Conservation (phyloP, 2,888 invertebrate species). For the Margaritifera margaritifera region DNA sequence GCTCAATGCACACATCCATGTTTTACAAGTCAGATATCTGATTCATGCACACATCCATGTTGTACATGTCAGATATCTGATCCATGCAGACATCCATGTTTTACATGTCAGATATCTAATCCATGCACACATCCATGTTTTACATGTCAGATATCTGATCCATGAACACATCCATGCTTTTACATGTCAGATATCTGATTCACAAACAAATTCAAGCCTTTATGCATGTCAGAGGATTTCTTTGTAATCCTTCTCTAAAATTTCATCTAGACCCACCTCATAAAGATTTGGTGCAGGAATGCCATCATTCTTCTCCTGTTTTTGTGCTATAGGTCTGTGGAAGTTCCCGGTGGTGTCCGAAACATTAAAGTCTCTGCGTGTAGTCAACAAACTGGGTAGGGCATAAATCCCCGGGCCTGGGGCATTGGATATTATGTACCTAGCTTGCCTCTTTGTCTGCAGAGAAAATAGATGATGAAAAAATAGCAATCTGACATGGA, state of each 20-base stretch:
- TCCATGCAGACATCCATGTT: too few relatives aligned
- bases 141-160: neutral
- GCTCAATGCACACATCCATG: too few relatives aligned
- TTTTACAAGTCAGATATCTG: too few relatives aligned
- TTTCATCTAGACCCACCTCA: slow-evolving; percentile 51
- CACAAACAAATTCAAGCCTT: neutral
- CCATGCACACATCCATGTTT: too few relatives aligned
- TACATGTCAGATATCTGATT: too few relatives aligned
- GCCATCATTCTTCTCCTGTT: slow-evolving; percentile 46
- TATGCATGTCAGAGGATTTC: too few relatives aligned
- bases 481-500: neutral
- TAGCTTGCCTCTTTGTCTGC: slow-evolving; percentile 58
- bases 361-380: slow-evolving; percentile 64
- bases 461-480: slow-evolving; percentile 16
- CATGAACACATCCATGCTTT: too few relatives aligned
- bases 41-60: neutral
- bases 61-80: too few relatives aligned
- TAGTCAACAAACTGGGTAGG: slow-evolving; percentile 53
- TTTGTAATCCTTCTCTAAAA: neutral
- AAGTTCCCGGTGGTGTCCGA: slow-evolving; percentile 63
- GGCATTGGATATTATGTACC: slow-evolving; percentile 50
- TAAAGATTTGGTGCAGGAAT: slow-evolving; percentile 70
- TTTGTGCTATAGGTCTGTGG: slow-evolving; percentile 66
- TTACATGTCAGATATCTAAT: too few relatives aligned
- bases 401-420: slow-evolving; percentile 68